Base-by-base conservation (phyloP, 2,797 vertebrate genomes). In the Microhierax caerulescens region DNA sequence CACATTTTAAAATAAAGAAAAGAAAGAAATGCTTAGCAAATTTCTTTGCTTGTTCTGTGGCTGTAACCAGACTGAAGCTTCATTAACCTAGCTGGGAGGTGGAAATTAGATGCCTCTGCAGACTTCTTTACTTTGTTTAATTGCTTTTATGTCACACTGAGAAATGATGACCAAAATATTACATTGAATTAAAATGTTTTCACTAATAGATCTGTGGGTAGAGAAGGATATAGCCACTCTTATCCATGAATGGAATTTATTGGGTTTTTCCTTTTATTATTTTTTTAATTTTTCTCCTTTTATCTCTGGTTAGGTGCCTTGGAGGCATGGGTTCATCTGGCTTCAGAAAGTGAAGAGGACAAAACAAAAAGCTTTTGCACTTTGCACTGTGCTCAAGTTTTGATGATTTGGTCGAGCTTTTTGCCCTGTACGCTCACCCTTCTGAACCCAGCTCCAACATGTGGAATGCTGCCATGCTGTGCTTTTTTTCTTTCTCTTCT, bases 11-110 rank as follows among this genome's bases (percentile, higher is more conserved):
- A 56, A 80, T 54, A 54, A 1, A 65, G n/a, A 41, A 37, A 80
- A 88, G 2, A 19, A 93, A 86, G 24, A 87, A 57, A 68, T 27
- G 14, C 73, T 86, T 60, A 87, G 18, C 37, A 92, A 90, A 94
- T 24, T 60, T n/a, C 17, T 59, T 54, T 64, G 3, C 32, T 85
- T 70, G 30, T 8, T 68, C 22, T 25, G 3, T 32, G 36, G 41
- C 30, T 77, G 47, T 63, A 76, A 70, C 51, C 19, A 76, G 11
- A 28, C 19, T 80, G 50, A 57, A 74, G 6, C 16, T 75, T 76
- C 64, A 22, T 39, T 39, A 87, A 54, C 12, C 73, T 32, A 82
- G 7, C 19, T 64, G 43, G 22, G 18, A 85, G 25, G 30, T 56
- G 36, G 41, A 48, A 93, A 67, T 78, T 54, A 48, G 77, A 74